phyloP scores from a whole-genome alignment of 30 jellyfish, hydroid and myxozoan species.

The Mastigias papua region DNA sequence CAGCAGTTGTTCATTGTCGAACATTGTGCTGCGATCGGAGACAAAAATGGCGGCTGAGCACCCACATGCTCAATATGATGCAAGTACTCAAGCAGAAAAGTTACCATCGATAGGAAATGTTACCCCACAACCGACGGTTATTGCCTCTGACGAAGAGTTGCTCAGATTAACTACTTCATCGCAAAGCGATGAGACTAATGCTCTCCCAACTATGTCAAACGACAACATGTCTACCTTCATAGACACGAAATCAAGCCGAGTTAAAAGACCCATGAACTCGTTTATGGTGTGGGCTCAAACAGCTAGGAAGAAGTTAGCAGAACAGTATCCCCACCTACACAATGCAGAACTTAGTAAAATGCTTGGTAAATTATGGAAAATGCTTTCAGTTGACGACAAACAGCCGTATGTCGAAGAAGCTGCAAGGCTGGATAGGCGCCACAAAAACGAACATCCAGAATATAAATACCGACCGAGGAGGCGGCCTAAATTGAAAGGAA shows the following conservation, averaged over 20 bases:
- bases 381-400: constrained; percentile 95
- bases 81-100: constrained; percentile 31
- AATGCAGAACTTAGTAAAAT: constrained; percentile 96
- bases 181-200: constrained; percentile 50
- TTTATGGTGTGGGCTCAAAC: constrained; percentile 99
- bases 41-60: constrained; percentile 92
- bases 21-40: constrained; percentile 74
- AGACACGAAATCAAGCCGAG: constrained; percentile 93
- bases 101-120: constrained; percentile 66
- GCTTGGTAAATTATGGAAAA: constrained; percentile 97
- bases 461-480: constrained; percentile 97
- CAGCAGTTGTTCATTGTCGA: constrained; percentile 82
- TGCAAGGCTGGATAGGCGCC: constrained; percentile 95
- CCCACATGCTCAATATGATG: constrained; percentile 86
- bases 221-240: constrained; percentile 76
- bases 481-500: constrained; percentile 93
- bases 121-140: constrained; percentile 60
- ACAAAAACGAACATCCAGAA: constrained; percentile 96
- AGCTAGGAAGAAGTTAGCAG: constrained; percentile 96
- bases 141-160: constrained; percentile 85
- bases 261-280: constrained; percentile 95
- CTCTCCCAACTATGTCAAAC: constrained; percentile 65
- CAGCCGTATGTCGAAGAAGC: constrained; percentile 99
- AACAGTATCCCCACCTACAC: constrained; percentile 95
- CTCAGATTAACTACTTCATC: constrained; percentile 81